A percentile compares a stretch with the other conserved stretches of the same genome.
These are phyloP conservation scores for Actinopyga echinites DNA, from an alignment of 53 echinoderm and acorn worm species.

Conservation along the genomic window DNA sequence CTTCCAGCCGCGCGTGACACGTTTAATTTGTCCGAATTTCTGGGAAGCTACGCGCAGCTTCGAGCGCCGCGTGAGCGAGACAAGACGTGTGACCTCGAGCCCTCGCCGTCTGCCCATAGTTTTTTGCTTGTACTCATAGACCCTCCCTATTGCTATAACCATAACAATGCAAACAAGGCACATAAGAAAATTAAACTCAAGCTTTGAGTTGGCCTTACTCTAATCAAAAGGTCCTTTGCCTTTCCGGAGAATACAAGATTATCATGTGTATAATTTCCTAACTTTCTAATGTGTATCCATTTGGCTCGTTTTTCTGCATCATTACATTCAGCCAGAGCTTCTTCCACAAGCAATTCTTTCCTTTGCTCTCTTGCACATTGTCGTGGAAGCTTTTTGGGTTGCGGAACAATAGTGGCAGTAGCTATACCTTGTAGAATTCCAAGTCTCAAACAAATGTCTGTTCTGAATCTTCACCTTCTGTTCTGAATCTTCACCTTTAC, in stretches of 20 bases:
- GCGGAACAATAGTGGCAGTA: too few species aligned
- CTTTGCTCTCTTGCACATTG: constrained; percentile 41
- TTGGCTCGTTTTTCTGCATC: not conserved
- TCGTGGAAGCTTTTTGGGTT: constrained; percentile 27
- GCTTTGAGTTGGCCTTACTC: not conserved
- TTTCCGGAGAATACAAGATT: not conserved
- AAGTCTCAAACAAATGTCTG: too few species aligned
- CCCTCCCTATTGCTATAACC: not conserved
- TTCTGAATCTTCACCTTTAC: too few species aligned
- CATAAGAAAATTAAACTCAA: not conserved
- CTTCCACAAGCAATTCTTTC: constrained; percentile 25
- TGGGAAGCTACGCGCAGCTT: too few species aligned
- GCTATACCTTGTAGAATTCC: too few species aligned
- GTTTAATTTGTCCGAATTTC: too few species aligned
- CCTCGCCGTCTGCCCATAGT: not conserved
- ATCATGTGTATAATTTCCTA: constrained; percentile 11
- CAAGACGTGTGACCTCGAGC: too few species aligned
- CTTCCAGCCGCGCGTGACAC: too few species aligned
- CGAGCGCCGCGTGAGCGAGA: too few species aligned
- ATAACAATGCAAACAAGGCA: constrained; percentile 11
- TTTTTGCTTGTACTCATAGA: not conserved
- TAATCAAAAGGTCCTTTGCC: constrained; percentile 14
- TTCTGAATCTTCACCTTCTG: too few species aligned
- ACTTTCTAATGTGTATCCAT: constrained; percentile 51
- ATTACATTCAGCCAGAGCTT: constrained; percentile 31